These are phyloP conservation scores for Lucifuga dentata DNA, from an alignment of 2,113 vertebrate species.

Conservation along the genomic window DNA sequence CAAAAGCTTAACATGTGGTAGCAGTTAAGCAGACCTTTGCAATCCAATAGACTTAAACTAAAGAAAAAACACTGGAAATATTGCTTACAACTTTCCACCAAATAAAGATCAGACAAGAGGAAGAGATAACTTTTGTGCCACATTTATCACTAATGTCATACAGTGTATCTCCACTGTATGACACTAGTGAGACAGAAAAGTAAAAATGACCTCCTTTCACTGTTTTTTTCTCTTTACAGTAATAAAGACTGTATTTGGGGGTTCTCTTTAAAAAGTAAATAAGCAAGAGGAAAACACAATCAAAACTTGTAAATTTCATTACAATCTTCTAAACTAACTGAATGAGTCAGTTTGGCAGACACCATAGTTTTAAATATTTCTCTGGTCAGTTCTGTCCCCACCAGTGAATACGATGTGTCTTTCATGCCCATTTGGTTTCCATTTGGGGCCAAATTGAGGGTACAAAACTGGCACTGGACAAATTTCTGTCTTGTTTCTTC, in stretches of 20 bases:
- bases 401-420: slow-evolving; percentile 30
- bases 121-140: slow-evolving; percentile 13
- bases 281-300: slow-evolving; percentile 39
- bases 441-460: slow-evolving; percentile 27
- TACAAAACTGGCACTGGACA: slow-evolving; percentile 11
- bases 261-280: slow-evolving; percentile 49
- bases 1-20: slow-evolving; percentile 71
- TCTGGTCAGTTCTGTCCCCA: slow-evolving; percentile 33
- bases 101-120: slow-evolving; percentile 11
- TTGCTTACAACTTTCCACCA: slow-evolving; percentile 18
- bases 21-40: slow-evolving; percentile 65
- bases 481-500: slow-evolving; percentile 9
- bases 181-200: slow-evolving; percentile 1
- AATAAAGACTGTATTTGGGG: slow-evolving; percentile 35
- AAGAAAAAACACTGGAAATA: slow-evolving; percentile 46
- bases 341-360: slow-evolving; percentile 47
- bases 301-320: slow-evolving; percentile 18
- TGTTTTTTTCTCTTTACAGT: slow-evolving; percentile 26
- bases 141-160: slow-evolving; percentile 1
- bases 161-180: not conserved
- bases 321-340: slow-evolving; percentile 11
- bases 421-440: slow-evolving; percentile 45
- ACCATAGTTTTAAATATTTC: slow-evolving; percentile 39
- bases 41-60: slow-evolving; percentile 54
- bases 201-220: not conserved